These are phyloP conservation scores for Apamea anceps DNA, from an alignment of 2,888 invertebrate genomes.

Conservation along the genomic window DNA sequence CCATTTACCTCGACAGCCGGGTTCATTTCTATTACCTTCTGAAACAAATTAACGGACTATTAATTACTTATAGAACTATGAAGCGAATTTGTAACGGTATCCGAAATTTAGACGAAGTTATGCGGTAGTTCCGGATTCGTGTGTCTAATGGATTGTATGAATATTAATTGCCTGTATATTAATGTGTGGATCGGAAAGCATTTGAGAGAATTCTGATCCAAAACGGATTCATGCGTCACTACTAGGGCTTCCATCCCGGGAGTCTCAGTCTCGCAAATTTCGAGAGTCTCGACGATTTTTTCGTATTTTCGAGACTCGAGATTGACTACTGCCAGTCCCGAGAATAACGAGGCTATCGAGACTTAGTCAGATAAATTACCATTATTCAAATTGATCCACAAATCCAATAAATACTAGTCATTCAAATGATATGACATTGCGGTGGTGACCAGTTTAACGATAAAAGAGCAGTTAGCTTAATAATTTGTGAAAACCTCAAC, in stretches of 20 bases:
- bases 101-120: neutral
- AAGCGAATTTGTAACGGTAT: neutral
- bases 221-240: neutral
- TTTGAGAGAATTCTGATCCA: neutral
- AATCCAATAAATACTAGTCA: no score
- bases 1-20: constrained; percentile 52
- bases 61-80: constrained; percentile 2
- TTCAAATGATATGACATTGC: no score
- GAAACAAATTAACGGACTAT: constrained; percentile 18
- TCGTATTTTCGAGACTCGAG: no score
- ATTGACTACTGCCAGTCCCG: no score
- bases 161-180: neutral
- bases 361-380: no score
- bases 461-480: no score
- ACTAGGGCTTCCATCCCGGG: neutral
- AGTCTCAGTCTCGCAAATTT: no score
- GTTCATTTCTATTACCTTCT: constrained; percentile 58
- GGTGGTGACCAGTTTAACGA: no score
- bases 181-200: neutral
- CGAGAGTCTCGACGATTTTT: no score
- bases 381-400: no score
- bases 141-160: constrained; percentile 5
- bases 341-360: no score
- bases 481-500: no score
- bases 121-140: constrained; percentile 3